Base-by-base conservation (phyloP, 2,113 vertebrate genomes). In the Boleophthalmus pectinirostris region DNA sequence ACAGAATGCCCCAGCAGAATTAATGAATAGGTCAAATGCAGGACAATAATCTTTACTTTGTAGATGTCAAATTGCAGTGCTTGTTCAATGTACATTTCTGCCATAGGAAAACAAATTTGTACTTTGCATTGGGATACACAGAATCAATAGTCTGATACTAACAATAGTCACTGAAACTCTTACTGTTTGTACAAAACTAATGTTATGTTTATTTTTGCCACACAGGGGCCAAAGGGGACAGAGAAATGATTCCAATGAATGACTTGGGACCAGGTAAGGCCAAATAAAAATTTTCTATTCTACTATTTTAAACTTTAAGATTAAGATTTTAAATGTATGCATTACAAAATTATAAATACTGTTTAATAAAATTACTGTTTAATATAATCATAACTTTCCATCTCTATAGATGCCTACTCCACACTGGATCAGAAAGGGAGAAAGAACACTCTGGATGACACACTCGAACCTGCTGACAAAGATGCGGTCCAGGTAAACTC, bases 181-280 rank as follows among this genome's bases (percentile, higher is more conserved):
- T 15, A n/a, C 10, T 14, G 38, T 66, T 45, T 9, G n/a, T 20
- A 20, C n/a, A 45, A 45, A 43, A 13, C 8, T 58, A 18, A 38
- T 38, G 63, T 38, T 21, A 66, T 85, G 72, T 83, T 0, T 35
- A 21, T 81, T 35, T 83, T 57, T 88, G 7, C 73, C 16, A 1
- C 80, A 23, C 76, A 97, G 97, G 96, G 80, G 94, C 94, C 84
- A 92, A 90, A 88, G 75, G 74, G 14, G 92, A 93, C 23, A 87
- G 94, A 69, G 96, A 98, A 75, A 96, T 96, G 94, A 98, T 98
- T 90, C 96, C 96, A 75, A 93, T 98, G 93, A 96, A 96, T 88
- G 97, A 92, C 87, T 85, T 98, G 89, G 96, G 96, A 93, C 95
- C 96, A 95, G 97, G 96, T 93, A 91, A 89, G 91, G 73, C 56